Evolutionary conservation across 2,888 invertebrate genomes (phyloP).

Genomic region (Cerastoderma edule): DNA sequence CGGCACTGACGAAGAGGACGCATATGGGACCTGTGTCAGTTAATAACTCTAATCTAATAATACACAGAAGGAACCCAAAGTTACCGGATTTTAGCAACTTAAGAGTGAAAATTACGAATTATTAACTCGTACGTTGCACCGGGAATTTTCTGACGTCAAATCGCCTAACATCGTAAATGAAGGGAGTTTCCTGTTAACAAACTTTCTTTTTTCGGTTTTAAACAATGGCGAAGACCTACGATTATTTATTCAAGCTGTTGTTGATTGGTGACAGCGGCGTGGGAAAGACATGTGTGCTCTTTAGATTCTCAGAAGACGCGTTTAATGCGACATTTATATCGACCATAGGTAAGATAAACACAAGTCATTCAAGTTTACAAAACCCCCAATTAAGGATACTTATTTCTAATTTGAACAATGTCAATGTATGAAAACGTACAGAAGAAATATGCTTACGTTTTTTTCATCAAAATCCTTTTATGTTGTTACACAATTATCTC

Average conservation of each 20-base stretch:
- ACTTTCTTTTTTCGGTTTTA: constrained; percentile 11
- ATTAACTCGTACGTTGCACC: constrained; percentile 1
- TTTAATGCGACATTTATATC: constrained; percentile 83
- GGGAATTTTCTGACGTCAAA: constrained; percentile 23
- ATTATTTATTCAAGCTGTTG: constrained; percentile 82
- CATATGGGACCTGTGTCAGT: no score
- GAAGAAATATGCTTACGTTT: no score
- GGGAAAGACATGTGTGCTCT: constrained; percentile 82
- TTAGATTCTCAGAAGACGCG: constrained; percentile 82
- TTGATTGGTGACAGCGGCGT: constrained; percentile 82
- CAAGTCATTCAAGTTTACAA: no score
- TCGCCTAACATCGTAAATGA: constrained; percentile 49
- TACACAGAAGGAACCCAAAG: no score
- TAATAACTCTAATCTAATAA: no score
- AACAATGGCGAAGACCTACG: constrained; percentile 67
- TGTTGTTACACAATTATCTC: no score
- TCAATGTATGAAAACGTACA: no score
- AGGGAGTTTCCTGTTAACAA: constrained; percentile 54
- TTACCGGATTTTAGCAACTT: not conserved
- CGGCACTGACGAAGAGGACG: no score
- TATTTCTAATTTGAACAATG: no score
- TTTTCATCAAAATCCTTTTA: no score
- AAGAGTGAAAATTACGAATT: not conserved
- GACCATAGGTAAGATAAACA: constrained; percentile 82
- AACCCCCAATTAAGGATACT: no score